Evolutionary conservation across 1,140 invertebrate genomes (phyloP).

Genomic region (Phenacoccus solenopsis): DNA sequence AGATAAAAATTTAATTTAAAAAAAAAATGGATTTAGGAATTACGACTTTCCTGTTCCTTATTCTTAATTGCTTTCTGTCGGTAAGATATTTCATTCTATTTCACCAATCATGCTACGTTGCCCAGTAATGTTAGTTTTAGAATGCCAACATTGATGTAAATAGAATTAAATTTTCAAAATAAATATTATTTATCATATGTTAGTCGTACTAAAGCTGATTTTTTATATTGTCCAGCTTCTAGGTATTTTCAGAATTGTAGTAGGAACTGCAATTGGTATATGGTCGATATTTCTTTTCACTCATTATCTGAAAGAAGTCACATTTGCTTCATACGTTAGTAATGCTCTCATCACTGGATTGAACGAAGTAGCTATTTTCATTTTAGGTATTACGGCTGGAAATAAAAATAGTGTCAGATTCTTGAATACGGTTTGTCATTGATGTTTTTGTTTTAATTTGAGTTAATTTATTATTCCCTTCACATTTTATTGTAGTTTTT

Average conservation of each 20-base stretch:
- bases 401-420: background rate
- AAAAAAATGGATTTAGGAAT: constrained; percentile 16
- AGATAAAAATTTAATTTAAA: background rate
- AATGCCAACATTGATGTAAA: too few species aligned
- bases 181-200: too few species aligned
- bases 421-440: background rate
- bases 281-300: background rate
- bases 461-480: too few species aligned
- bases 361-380: background rate
- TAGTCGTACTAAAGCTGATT: too few species aligned
- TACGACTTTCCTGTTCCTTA: constrained; percentile 6
- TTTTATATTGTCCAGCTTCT: background rate
- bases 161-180: too few species aligned
- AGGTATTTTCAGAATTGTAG: background rate
- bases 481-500: too few species aligned
- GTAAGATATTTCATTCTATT: background rate
- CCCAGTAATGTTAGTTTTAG: too few species aligned
- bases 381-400: background rate
- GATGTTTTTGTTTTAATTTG: background rate
- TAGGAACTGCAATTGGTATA: background rate
- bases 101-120: too few species aligned
- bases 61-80: constrained; percentile 1
- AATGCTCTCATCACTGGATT: background rate
- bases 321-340: background rate
- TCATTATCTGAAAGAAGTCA: background rate